Evolutionary conservation across 92 coral and sea anemone species (phyloP).

Genomic region (Palythoa grandiflora): DNA sequence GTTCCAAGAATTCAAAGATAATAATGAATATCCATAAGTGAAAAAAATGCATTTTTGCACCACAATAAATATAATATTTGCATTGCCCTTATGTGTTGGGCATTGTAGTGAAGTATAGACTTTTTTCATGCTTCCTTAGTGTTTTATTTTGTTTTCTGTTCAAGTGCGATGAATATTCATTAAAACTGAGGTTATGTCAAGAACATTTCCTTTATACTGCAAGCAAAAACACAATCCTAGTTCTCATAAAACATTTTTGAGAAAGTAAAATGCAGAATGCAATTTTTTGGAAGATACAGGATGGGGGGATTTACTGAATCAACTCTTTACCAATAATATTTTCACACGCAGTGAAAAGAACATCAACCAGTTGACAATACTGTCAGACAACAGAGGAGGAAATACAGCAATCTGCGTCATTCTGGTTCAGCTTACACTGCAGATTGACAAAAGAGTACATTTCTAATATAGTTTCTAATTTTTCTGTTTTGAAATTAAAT

Average conservation of each 20-base stretch:
- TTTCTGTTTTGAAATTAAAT: neutral
- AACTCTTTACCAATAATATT: slow-evolving; percentile 17
- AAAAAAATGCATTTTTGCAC: neutral
- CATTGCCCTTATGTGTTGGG: neutral
- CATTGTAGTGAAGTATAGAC: neutral
- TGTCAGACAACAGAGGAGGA: slow-evolving; percentile 9
- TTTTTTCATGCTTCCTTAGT: neutral
- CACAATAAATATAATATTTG: neutral
- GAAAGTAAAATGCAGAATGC: slow-evolving; percentile 4
- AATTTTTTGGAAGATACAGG: neutral
- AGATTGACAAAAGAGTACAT: neutral
- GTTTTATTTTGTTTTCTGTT: slow-evolving; percentile 1
- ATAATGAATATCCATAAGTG: neutral
- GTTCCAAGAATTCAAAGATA: neutral
- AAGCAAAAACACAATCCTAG: neutral
- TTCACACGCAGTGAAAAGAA: slow-evolving; percentile 18
- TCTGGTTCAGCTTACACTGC: slow-evolving; percentile 17
- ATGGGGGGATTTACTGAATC: neutral
- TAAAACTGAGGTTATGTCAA: neutral
- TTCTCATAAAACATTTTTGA: neutral
- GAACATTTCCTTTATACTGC: neutral
- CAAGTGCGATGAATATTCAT: neutral
- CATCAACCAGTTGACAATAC: neutral
- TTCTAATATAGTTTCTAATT: neutral
- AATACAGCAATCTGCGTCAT: neutral